These are phyloP conservation scores for Penaeus japonicus DNA, from an alignment of 1,140 invertebrate genomes.

Conservation along the genomic window DNA sequence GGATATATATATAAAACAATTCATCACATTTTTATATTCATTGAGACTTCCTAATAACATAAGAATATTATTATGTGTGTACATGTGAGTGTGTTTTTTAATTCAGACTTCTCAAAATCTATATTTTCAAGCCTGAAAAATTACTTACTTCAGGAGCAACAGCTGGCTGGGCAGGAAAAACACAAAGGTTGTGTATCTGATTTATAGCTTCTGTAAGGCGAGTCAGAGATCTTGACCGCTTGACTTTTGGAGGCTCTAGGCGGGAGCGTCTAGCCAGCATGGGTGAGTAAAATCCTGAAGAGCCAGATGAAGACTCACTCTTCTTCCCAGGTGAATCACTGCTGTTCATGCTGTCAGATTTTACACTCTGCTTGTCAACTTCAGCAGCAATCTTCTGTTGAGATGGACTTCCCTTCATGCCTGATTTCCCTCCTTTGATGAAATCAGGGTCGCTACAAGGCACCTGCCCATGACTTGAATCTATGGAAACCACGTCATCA, in stretches of 20 bases:
- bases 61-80: not conserved
- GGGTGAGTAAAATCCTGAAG: not conserved
- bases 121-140: not conserved
- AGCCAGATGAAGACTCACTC: not conserved
- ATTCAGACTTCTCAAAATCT: not conserved
- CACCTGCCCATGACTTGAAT: constrained; percentile 24
- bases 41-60: not conserved
- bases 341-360: not conserved
- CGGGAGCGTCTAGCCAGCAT: constrained; percentile 19
- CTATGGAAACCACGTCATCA: constrained; percentile 19
- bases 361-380: not conserved
- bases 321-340: not conserved
- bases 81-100: not conserved
- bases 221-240: constrained; percentile 41
- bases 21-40: not conserved
- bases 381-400: not conserved
- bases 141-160: not conserved
- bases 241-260: constrained; percentile 31
- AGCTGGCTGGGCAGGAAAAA: constrained; percentile 29
- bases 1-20: not conserved
- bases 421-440: constrained; percentile 14
- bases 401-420: not conserved
- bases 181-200: constrained; percentile 44
- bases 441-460: constrained; percentile 45
- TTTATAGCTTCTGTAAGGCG: constrained; percentile 42